Percentiles rank a stretch among this genome's conserved stretches.
Evolutionary conservation across 2,888 invertebrate genomes (phyloP).

Genomic region (Odontocerum albicorne): DNA sequence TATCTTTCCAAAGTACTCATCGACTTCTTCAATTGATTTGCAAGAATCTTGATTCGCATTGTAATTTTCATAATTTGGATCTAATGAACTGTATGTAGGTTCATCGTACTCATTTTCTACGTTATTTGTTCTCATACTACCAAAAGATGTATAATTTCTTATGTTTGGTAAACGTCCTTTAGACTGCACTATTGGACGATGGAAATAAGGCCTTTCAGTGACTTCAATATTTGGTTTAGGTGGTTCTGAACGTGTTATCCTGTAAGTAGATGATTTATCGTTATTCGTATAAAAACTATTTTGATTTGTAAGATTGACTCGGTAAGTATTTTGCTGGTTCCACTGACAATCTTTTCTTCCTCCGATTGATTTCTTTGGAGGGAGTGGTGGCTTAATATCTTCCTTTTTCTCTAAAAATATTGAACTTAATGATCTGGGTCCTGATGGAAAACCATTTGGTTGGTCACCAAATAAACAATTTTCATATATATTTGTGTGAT

Average conservation of each 20-base stretch:
- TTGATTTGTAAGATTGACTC: slow-evolving; percentile 13
- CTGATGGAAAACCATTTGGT: not conserved
- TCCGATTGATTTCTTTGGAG: slow-evolving; percentile 57
- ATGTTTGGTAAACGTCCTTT: slow-evolving; percentile 5
- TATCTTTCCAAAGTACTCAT: slow-evolving; percentile 14
- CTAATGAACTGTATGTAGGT: slow-evolving; percentile 34
- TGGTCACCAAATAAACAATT: slow-evolving; percentile 7
- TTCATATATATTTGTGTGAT: slow-evolving; percentile 18
- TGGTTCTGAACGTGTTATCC: slow-evolving; percentile 33
- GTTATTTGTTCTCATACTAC: too few species aligned
- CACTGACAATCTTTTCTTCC: slow-evolving; percentile 43
- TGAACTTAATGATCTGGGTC: slow-evolving; percentile 13
- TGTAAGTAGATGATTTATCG: slow-evolving; percentile 1
- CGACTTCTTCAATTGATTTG: slow-evolving; percentile 9
- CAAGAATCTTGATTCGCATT: slow-evolving; percentile 11
- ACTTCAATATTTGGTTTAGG: slow-evolving; percentile 15
- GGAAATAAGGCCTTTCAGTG: not conserved
- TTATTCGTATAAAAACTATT: not conserved
- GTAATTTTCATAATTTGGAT: slow-evolving; percentile 31
- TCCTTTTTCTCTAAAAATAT: slow-evolving; percentile 22
- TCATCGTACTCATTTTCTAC: too few species aligned
- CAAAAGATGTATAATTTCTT: slow-evolving; percentile 42
- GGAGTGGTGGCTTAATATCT: slow-evolving; percentile 43
- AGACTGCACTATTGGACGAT: not conserved
- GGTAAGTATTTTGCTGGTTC: slow-evolving; percentile 25